These are phyloP conservation scores for Cataglyphis altisquamis DNA, from an alignment of 2,888 invertebrate genomes.

Conservation along the genomic window DNA sequence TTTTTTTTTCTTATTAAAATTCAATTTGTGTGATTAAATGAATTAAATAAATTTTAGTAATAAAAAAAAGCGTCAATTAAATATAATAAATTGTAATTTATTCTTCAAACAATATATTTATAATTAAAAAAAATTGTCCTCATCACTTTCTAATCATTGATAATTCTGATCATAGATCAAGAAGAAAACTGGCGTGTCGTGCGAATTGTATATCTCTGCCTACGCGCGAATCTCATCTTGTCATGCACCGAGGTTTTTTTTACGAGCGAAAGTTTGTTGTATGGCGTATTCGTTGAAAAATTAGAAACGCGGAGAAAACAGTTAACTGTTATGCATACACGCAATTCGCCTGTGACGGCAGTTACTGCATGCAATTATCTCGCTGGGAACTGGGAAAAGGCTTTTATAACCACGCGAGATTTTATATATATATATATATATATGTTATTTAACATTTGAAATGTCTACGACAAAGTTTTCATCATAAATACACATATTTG, in stretches of 20 bases:
- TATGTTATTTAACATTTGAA: not conserved
- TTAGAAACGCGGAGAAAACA: constrained; percentile 20
- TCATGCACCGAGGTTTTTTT: not conserved
- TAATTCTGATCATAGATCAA: not conserved
- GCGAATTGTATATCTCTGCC: constrained; percentile 10
- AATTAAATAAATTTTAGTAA: not conserved
- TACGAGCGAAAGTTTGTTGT: constrained; percentile 22
- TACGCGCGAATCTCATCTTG: not conserved
- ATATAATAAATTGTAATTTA: not conserved
- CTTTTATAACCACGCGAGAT: not conserved
- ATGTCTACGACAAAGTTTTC: not conserved
- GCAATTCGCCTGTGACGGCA: constrained; percentile 10
- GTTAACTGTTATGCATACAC: constrained; percentile 13
- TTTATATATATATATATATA: not conserved
- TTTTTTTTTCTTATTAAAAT: not conserved
- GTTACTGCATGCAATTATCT: not conserved
- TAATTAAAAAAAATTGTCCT: not conserved
- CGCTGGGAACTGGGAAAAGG: constrained; percentile 13
- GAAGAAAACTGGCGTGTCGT: not conserved
- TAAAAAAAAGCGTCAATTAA: not conserved
- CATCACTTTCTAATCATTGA: not conserved
- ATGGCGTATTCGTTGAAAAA: not conserved
- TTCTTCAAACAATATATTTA: not conserved
- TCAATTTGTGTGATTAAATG: no score
- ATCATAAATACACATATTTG: not conserved